Base-by-base conservation (phyloP, 23 tunicate species). In the Ascidia mentula region DNA sequence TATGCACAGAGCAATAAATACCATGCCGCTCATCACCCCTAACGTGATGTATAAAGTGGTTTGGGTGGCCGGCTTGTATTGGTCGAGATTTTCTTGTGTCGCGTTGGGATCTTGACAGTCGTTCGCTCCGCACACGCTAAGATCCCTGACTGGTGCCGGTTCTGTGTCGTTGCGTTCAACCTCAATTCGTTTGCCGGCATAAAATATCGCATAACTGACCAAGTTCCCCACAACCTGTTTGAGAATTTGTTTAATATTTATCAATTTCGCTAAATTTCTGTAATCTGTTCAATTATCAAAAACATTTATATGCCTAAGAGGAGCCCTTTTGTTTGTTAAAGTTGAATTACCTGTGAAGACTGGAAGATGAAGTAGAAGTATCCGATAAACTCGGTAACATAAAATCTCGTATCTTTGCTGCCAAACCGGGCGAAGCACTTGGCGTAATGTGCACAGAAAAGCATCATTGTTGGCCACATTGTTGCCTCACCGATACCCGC, bases 21-120 rank as follows among this genome's bases (percentile, higher is more conserved):
- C 34, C 35, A 46, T 9, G 32, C 46, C 12, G 24, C 69, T 32
- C 37, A 77, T 32, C 12, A 77, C 37, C 31, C 69, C 81, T 5
- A 46, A 45, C 4, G 59, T 32, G 32, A 42, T 46, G 18, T 24
- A 45, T 26, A 40, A 77, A 3, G 70, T 40, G 30, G 38, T n/a
- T 20, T 46, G 46, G 13, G 46, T 26, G 13, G 74, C 45, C 2
- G 83, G 83, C 34, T 53, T 22, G 75, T 79, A 79, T 37, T 37
- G 45, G 13, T 69, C 73, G n/a, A 79, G n/a, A 37, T 79, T 69
- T 38, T 34, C 24, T 31, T 37, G 36, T 0, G 83, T 79, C 18
- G 65, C 38, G 31, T 61, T 79, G 6, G 75, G 74, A 59, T 79
- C 75, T 36, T 79, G 83, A 37, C 83, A 79, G 59, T 79, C 83